Evolutionary conservation across 2,888 invertebrate species (phyloP).

Genomic region (Eilema griseolum): DNA sequence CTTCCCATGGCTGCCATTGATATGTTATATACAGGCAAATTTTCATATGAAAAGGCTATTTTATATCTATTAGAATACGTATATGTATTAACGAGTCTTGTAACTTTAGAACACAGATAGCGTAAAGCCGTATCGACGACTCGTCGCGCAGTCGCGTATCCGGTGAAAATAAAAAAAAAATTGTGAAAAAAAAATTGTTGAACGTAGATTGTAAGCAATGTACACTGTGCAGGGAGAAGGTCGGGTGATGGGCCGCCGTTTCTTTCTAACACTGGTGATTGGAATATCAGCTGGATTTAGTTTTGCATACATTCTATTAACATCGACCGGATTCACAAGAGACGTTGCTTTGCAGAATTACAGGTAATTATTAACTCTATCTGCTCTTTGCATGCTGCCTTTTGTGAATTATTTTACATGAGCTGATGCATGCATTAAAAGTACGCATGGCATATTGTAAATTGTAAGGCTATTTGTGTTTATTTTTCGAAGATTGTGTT

Average conservation of each 20-base stretch:
- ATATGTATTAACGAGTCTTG: constrained; percentile 41
- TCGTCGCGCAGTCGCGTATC: constrained; percentile 41
- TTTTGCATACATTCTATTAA: constrained; percentile 91
- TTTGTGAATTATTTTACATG: constrained; percentile 15
- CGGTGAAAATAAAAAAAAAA: constrained; percentile 29
- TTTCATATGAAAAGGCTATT: constrained; percentile 25
- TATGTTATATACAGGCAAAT: constrained; percentile 16
- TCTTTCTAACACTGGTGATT: constrained; percentile 90
- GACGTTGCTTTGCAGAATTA: constrained; percentile 78
- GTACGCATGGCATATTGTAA: background rate
- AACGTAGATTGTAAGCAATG: constrained; percentile 48
- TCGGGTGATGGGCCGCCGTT: constrained; percentile 89
- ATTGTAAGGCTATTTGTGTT: background rate
- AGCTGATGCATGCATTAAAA: constrained; percentile 3
- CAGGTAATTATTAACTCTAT: constrained; percentile 76
- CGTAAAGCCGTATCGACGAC: constrained; percentile 41
- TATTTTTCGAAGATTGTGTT: background rate
- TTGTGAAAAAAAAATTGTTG: constrained; percentile 17
- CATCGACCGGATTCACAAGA: constrained; percentile 84
- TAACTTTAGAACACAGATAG: constrained; percentile 38
- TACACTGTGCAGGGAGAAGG: constrained; percentile 77
- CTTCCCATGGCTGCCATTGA: constrained; percentile 37
- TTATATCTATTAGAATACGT: constrained; percentile 31
- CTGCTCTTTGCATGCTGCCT: constrained; percentile 58
- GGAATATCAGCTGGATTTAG: constrained; percentile 93